These are phyloP conservation scores for Mobula hypostoma DNA, from an alignment of 2,113 vertebrate genomes.

Conservation along the genomic window DNA sequence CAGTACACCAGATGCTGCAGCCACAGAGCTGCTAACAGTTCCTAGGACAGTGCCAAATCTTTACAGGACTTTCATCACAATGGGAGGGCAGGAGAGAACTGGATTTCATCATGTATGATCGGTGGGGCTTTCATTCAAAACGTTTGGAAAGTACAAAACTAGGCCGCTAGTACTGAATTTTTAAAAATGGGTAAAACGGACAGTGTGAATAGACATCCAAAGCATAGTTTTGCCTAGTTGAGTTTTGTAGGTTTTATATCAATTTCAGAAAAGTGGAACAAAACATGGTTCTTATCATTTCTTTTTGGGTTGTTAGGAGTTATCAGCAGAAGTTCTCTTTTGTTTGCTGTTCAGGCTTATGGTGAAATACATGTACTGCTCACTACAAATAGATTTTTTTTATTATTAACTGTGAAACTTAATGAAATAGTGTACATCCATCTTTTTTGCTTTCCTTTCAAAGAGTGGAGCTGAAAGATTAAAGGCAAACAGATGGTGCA, in stretches of 20 bases:
- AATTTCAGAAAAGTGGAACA: neutral
- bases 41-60: no score
- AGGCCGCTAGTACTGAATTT: neutral
- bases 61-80: no score
- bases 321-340: constrained; percentile 21
- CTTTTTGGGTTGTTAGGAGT: neutral
- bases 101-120: no score
- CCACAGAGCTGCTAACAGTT: no score
- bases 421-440: constrained; percentile 38
- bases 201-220: neutral
- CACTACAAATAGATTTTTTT: constrained; percentile 35
- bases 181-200: neutral
- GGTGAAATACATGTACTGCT: neutral
- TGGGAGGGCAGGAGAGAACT: no score
- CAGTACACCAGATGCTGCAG: no score
- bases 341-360: constrained; percentile 22
- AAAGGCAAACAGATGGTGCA: constrained; percentile 41
- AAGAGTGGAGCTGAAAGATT: constrained; percentile 34
- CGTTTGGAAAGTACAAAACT: no score
- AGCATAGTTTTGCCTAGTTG: neutral
- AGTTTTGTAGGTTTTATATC: neutral
- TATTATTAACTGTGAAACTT: constrained; percentile 25
- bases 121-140: no score
- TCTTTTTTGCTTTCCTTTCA: constrained; percentile 34
- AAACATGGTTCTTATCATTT: neutral